Conservation (phyloP, 2,113 vertebrate genomes). For the Noctilio leporinus region DNA sequence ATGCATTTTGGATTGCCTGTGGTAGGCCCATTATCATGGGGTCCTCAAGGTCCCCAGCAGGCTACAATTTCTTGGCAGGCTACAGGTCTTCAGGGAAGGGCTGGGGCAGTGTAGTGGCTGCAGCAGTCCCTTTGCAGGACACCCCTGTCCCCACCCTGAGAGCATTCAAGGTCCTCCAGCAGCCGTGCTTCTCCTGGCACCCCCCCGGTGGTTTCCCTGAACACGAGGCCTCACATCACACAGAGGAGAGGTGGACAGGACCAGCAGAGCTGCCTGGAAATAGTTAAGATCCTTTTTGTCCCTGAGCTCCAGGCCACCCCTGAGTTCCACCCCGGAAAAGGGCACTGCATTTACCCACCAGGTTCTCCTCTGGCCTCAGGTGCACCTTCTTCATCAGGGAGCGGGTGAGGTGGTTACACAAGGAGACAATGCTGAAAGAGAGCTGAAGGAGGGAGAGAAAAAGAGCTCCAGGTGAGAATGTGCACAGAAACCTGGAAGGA, state of each 20-base stretch:
- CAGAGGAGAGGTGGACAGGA: neutral
- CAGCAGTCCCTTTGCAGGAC: neutral
- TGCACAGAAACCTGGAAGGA: neutral
- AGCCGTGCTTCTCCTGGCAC: neutral
- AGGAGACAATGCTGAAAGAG: conserved; percentile 89
- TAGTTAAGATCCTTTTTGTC: no score
- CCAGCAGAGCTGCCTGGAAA: neutral
- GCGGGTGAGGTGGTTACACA: conserved; percentile 94
- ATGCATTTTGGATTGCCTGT: neutral
- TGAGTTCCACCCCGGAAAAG: neutral
- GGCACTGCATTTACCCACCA: conserved; percentile 75
- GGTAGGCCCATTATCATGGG: neutral
- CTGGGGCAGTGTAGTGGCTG: neutral
- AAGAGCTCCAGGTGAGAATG: neutral
- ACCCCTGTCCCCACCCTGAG: neutral
- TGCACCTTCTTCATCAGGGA: conserved; percentile 85
- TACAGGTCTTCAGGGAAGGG: neutral
- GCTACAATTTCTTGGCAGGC: neutral
- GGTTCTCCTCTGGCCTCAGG: conserved; percentile 69
- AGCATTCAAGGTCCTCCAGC: neutral
- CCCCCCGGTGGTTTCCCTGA: neutral
- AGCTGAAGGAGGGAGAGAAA: conserved; percentile 77
- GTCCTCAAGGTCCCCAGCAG: neutral
- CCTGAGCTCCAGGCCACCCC: fast-evolving
- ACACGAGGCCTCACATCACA: neutral